Conservation (phyloP, 2,888 invertebrate genomes). For the Dascillus cervinus region DNA sequence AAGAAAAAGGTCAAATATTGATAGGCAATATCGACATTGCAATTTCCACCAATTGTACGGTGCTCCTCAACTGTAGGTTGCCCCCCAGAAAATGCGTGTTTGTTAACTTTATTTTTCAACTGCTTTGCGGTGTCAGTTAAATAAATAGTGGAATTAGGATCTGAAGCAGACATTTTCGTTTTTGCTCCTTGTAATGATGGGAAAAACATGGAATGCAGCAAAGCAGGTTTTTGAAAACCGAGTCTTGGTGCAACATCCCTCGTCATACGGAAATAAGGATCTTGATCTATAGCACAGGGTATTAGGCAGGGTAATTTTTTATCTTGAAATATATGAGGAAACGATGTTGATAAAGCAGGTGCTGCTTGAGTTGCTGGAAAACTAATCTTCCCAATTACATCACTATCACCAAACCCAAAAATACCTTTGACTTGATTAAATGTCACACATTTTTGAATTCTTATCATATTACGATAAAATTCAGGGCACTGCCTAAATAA, state of each 20-base stretch:
- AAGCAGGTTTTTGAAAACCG: conserved; percentile 80
- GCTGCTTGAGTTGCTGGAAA: conserved; percentile 97
- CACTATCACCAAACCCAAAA: conserved; percentile 95
- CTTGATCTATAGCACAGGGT: conserved; percentile 99
- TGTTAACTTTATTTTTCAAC: conserved; percentile 92
- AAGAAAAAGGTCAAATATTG: conserved; percentile 93
- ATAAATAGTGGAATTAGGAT: conserved; percentile 86
- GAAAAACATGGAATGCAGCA: conserved; percentile 61
- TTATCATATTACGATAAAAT: conserved; percentile 88
- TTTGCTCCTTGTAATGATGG: conserved; percentile 85
- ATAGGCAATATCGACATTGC: conserved; percentile 90
- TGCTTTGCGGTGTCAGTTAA: conserved; percentile 93
- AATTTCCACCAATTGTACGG: conserved; percentile 82
- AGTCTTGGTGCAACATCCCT: conserved; percentile 94
- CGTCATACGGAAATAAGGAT: conserved; percentile 98
- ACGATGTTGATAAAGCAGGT: conserved; percentile 82
- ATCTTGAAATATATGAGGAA: conserved; percentile 82
- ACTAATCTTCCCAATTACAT: conserved; percentile 92
- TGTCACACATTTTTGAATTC: conserved; percentile 90
- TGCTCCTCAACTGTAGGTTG: conserved; percentile 91
- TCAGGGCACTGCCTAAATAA: conserved; percentile 66
- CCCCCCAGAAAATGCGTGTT: conserved; percentile 98
- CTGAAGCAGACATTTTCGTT: conserved; percentile 98
- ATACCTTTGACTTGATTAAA: conserved; percentile 97
- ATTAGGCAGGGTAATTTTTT: conserved; percentile 78